A percentile compares a stretch with the other conserved stretches of the same genome.
phyloP scores from a whole-genome alignment of 2,113 vertebrate genomes.

The Gymnogyps californianus region DNA sequence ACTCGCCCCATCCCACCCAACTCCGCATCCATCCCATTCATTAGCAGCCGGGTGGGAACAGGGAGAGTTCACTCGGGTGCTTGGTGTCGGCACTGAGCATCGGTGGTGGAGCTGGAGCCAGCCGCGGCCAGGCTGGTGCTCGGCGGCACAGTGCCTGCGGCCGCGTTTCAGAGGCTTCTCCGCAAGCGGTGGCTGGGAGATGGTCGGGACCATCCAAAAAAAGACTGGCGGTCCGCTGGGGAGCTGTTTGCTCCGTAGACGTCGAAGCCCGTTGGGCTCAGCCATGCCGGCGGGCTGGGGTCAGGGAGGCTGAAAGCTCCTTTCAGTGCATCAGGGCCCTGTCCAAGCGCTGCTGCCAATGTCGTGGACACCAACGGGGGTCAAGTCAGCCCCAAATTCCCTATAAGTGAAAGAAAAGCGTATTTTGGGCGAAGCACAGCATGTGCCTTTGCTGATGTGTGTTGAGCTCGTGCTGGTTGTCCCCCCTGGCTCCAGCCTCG shows the following conservation, averaged over 20 bases:
- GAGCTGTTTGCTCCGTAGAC: background rate
- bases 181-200: accelerated
- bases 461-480: accelerated
- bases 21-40: accelerated
- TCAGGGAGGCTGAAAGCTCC: background rate
- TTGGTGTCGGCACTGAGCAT: background rate
- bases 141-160: accelerated
- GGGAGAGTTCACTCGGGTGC: background rate
- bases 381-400: background rate
- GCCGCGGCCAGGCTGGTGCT: background rate
- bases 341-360: background rate
- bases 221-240: accelerated
- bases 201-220: background rate
- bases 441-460: background rate
- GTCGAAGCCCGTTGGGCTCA: accelerated
- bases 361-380: accelerated
- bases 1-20: background rate
- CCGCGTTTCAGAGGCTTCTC: background rate
- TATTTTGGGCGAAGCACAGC: background rate
- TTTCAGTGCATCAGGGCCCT: background rate
- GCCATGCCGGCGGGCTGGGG: accelerated
- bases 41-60: background rate
- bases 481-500: accelerated
- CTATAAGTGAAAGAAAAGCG: background rate
- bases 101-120: background rate